These are phyloP conservation scores for Phaedon cochleariae DNA, from an alignment of 2,888 invertebrate species.

Conservation along the genomic window DNA sequence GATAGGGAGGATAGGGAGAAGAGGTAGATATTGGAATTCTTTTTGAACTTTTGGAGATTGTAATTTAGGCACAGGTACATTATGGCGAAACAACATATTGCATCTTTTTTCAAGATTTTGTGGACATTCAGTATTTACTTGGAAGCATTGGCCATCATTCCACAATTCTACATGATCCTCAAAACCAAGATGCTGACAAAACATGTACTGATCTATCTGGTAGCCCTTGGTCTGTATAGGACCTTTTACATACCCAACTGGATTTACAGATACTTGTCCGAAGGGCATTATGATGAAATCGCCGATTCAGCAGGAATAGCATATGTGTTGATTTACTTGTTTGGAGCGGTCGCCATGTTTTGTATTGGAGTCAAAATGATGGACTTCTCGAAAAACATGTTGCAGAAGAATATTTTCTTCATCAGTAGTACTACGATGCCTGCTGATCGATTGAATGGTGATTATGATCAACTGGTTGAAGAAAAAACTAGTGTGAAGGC, in stretches of 20 bases:
- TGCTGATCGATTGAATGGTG: no score
- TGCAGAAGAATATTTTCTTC: neutral
- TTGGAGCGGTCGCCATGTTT: neutral
- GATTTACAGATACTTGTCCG: slow-evolving; percentile 14
- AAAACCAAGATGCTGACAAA: slow-evolving; percentile 16
- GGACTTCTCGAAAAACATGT: neutral
- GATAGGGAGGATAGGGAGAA: no score
- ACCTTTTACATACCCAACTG: slow-evolving; percentile 22
- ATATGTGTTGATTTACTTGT: slow-evolving; percentile 4
- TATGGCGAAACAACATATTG: no score
- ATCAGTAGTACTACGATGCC: neutral
- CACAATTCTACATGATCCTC: slow-evolving; percentile 31
- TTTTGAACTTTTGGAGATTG: no score
- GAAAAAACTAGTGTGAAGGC: no score
- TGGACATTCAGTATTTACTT: slow-evolving; percentile 32
- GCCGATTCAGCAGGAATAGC: slow-evolving; percentile 13
- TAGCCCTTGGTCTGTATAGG: slow-evolving; percentile 21
- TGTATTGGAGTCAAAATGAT: neutral
- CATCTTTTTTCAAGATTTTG: slow-evolving; percentile 25
- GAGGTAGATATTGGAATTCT: no score
- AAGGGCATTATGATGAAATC: neutral
- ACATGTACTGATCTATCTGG: slow-evolving; percentile 13
- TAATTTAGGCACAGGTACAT: no score
- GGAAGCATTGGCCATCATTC: slow-evolving; percentile 32
- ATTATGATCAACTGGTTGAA: no score